Conservation (phyloP, 2,888 invertebrate species). For the Dryobota labecula region DNA sequence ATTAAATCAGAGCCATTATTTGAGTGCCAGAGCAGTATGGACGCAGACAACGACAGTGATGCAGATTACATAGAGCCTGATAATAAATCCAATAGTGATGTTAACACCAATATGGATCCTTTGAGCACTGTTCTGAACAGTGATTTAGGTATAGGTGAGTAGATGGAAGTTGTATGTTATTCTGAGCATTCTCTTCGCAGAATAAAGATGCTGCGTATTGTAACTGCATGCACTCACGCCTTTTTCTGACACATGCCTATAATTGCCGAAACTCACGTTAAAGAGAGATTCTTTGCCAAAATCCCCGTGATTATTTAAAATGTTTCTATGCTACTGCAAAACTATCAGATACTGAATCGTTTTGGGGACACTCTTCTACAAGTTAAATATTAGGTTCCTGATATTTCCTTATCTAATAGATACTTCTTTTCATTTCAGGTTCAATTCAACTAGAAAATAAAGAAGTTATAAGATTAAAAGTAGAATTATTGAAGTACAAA, state of each 20-base stretch:
- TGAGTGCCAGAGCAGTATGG: slow-evolving; percentile 65
- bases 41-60: slow-evolving; percentile 52
- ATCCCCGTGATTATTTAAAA: neutral
- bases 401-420: neutral
- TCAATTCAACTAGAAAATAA: slow-evolving; percentile 74
- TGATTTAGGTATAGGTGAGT: slow-evolving; percentile 76
- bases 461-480: slow-evolving; percentile 79
- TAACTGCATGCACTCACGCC: neutral
- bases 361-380: neutral
- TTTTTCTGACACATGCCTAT: neutral
- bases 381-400: neutral
- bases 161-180: neutral
- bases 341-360: neutral
- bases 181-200: neutral
- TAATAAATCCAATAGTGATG: slow-evolving; percentile 41
- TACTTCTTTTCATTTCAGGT: slow-evolving; percentile 69
- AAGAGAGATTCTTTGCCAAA: neutral
- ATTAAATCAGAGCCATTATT: slow-evolving; percentile 79
- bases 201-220: neutral
- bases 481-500: slow-evolving; percentile 82
- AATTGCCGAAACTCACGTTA: neutral
- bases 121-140: slow-evolving; percentile 76
- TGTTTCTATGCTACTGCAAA: neutral
- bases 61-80: slow-evolving; percentile 41
- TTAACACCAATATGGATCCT: slow-evolving; percentile 72